Conservation (phyloP, 2,113 vertebrate species). For the Sterrhoptilus dennistouni region DNA sequence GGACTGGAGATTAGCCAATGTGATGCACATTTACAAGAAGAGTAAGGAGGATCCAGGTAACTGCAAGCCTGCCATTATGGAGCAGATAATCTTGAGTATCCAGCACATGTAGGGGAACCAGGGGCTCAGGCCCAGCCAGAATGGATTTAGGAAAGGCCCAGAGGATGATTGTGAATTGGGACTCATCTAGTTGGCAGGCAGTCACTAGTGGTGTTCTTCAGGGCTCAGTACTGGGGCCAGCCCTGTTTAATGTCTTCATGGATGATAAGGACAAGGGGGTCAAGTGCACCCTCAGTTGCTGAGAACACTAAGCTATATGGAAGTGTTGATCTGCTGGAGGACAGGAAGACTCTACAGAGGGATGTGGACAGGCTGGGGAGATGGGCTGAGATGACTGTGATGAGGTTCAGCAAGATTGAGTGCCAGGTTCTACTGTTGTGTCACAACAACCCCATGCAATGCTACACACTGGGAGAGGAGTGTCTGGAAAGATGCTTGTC, state of each 20-base stretch:
- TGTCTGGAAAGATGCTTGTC: neutral
- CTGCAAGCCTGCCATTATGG: neutral
- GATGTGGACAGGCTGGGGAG: neutral
- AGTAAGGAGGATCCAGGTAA: neutral
- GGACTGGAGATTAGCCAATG: neutral
- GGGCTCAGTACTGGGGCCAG: neutral
- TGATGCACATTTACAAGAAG: neutral
- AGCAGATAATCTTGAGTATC: neutral
- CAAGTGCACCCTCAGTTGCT: accelerated
- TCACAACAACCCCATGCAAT: neutral
- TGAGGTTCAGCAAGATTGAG: too few species aligned
- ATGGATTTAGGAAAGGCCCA: neutral
- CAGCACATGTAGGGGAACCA: neutral
- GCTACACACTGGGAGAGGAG: neutral
- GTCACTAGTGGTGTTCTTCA: neutral
- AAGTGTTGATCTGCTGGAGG: neutral
- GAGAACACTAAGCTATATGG: neutral
- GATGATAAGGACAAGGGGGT: neutral
- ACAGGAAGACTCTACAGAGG: neutral
- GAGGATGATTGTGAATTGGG: neutral
- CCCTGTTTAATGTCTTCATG: neutral
- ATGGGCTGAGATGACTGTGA: neutral
- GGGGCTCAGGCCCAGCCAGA: neutral
- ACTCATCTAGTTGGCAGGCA: too few species aligned
- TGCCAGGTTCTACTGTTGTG: accelerated